A percentile compares a stretch with the other conserved stretches of the same genome.
Evolutionary conservation across 2,113 vertebrate species (phyloP).

Genomic region (Myocastor coypus): DNA sequence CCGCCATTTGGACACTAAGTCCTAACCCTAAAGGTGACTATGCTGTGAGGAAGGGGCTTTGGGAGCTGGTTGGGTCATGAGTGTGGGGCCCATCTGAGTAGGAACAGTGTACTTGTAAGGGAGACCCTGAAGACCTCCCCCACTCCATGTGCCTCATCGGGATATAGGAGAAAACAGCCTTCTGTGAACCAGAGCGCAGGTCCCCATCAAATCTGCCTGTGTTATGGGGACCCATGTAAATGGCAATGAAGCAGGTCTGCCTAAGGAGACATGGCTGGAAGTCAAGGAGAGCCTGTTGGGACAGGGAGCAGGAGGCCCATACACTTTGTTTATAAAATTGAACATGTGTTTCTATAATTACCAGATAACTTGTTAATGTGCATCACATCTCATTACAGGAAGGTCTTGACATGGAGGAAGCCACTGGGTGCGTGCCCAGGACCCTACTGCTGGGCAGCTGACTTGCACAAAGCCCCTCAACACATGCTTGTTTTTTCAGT

Average conservation of each 20-base stretch:
- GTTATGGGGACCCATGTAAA: not conserved
- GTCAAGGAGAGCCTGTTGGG: not conserved
- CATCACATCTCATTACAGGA: not conserved
- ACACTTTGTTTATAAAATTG: not conserved
- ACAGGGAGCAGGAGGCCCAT: not conserved
- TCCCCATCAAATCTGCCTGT: not conserved
- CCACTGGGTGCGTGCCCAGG: not conserved
- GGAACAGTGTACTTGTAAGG: not conserved
- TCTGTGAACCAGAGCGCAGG: not conserved
- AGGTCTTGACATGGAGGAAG: not conserved
- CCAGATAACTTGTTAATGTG: not conserved
- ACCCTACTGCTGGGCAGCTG: not conserved
- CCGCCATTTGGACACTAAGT: not conserved
- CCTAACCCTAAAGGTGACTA: too few species aligned
- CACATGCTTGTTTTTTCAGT: not conserved
- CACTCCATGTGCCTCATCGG: too few species aligned
- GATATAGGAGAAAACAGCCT: not conserved
- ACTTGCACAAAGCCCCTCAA: not conserved
- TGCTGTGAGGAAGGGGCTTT: not conserved
- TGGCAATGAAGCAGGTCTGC: not conserved
- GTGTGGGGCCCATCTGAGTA: not conserved
- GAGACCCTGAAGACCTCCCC: not conserved
- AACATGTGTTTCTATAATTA: not conserved
- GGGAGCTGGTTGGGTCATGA: not conserved
- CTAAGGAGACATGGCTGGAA: not conserved